Conservation (phyloP, 2,113 vertebrate species). For the Takifugu flavidus region DNA sequence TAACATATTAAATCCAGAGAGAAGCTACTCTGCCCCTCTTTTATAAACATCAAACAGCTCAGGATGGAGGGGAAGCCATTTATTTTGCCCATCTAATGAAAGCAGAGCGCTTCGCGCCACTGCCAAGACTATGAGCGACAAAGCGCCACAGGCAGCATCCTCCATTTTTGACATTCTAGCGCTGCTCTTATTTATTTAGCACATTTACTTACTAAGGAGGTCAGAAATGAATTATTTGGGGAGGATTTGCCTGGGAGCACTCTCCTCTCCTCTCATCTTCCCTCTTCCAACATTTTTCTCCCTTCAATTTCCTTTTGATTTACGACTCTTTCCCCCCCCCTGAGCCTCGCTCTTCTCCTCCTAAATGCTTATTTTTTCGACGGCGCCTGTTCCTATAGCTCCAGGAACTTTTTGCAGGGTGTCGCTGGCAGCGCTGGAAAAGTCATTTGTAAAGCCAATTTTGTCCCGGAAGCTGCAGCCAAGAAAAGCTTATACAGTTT, state of each 20-base stretch:
- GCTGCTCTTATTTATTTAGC: slow-evolving; percentile 80
- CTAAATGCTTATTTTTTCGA: slow-evolving; percentile 69
- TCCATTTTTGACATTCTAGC: slow-evolving; percentile 75
- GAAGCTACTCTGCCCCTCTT: slow-evolving; percentile 55
- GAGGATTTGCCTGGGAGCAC: slow-evolving; percentile 74
- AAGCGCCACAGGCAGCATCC: slow-evolving; percentile 70
- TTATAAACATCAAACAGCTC: slow-evolving; percentile 71
- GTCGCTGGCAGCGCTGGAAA: slow-evolving; percentile 68
- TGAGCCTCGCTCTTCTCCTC: slow-evolving; percentile 57
- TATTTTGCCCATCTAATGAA: slow-evolving; percentile 75
- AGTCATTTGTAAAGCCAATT: slow-evolving; percentile 70
- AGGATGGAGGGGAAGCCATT: slow-evolving; percentile 71
- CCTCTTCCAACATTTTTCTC: slow-evolving; percentile 60
- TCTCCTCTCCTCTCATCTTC: slow-evolving; percentile 58
- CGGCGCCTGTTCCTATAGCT: slow-evolving; percentile 67
- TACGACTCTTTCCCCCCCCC: slow-evolving; percentile 43
- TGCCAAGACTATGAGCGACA: slow-evolving; percentile 73
- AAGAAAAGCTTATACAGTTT: slow-evolving; percentile 71
- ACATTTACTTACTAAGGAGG: slow-evolving; percentile 81
- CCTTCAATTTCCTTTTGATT: slow-evolving; percentile 74
- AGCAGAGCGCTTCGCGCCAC: slow-evolving; percentile 52
- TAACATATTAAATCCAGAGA: slow-evolving; percentile 78
- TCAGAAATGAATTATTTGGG: slow-evolving; percentile 81
- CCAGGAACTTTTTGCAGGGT: slow-evolving; percentile 67
- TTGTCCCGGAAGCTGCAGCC: slow-evolving; percentile 63